A percentile compares a stretch with the other conserved stretches of the same genome.
phyloP scores from a whole-genome alignment of 1,140 invertebrate genomes.

The Odontomachus brunneus region DNA sequence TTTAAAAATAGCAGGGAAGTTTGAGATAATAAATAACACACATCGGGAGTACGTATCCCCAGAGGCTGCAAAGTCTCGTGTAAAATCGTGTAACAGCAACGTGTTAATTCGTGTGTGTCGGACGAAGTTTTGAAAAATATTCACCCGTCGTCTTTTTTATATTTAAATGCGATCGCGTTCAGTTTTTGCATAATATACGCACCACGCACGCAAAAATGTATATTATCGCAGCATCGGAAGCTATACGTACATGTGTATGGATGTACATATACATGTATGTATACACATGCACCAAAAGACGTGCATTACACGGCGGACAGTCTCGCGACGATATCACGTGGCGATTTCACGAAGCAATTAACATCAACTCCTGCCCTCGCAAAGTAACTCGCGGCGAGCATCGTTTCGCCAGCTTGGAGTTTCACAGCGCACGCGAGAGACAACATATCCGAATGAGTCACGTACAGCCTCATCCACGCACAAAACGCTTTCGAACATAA shows the following conservation, averaged over 20 bases:
- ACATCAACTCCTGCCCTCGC: constrained; percentile 13
- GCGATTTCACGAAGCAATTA: constrained; percentile 31
- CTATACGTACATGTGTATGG: too few relatives aligned
- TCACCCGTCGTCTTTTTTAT: not conserved
- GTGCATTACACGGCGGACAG: not conserved
- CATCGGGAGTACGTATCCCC: not conserved
- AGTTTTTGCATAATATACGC: too few relatives aligned
- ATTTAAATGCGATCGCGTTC: not conserved
- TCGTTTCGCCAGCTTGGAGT: not conserved
- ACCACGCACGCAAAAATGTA: too few relatives aligned
- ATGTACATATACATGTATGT: too few relatives aligned
- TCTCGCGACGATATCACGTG: constrained; percentile 1
- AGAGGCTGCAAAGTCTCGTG: not conserved
- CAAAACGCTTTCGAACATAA: constrained; percentile 28
- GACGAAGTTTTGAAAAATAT: not conserved
- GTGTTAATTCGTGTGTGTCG: not conserved
- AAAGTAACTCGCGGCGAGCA: not conserved
- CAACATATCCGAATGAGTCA: not conserved
- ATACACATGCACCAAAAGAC: not conserved
- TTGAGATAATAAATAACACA: not conserved
- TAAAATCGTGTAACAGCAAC: not conserved
- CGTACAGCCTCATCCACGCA: constrained; percentile 26
- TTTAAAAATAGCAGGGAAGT: not conserved
- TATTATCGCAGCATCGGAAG: too few relatives aligned
- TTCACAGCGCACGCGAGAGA: not conserved